phyloP scores from a whole-genome alignment of 2,797 vertebrate genomes.

The Enteromius thamalakanensis region DNA sequence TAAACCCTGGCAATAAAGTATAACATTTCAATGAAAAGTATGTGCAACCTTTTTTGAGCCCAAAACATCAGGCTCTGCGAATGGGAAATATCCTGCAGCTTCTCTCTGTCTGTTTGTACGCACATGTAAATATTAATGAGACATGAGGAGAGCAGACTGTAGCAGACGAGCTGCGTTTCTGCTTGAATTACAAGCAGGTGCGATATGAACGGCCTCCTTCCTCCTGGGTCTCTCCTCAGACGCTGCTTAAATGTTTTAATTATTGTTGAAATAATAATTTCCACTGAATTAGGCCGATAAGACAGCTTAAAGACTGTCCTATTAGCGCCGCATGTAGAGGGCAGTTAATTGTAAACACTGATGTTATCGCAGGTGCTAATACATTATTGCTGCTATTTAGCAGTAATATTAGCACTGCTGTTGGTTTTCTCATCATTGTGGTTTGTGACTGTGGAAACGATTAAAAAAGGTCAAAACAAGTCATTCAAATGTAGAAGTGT shows the following conservation, averaged over 20 bases:
- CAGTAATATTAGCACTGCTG: conserved; percentile 4
- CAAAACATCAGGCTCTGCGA: background rate
- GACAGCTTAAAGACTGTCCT: conserved; percentile 25
- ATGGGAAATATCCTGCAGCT: background rate
- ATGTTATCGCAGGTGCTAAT: conserved; percentile 36
- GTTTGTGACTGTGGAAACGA: background rate
- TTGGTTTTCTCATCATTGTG: background rate
- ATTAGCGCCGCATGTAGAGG: conserved; percentile 38
- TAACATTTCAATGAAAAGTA: background rate
- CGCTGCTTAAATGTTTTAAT: conserved; percentile 31
- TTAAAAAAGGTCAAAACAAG: background rate
- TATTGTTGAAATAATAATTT: conserved; percentile 34
- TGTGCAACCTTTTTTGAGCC: background rate
- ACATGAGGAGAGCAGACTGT: conserved; percentile 25
- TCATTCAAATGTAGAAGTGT: background rate
- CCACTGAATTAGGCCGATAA: conserved; percentile 40
- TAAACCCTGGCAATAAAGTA: background rate
- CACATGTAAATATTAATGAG: conserved; percentile 15
- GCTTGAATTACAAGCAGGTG: conserved; percentile 29
- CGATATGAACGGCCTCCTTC: background rate
- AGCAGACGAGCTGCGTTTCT: conserved; percentile 18
- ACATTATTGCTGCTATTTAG: conserved; percentile 23
- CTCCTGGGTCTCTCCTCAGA: conserved; percentile 17
- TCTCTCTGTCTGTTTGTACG: background rate
- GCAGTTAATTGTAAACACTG: conserved; percentile 55